Percentiles rank a stretch among this genome's conserved stretches.
Conservation (phyloP, 2,113 vertebrate genomes). For the Platycercus adscitus region DNA sequence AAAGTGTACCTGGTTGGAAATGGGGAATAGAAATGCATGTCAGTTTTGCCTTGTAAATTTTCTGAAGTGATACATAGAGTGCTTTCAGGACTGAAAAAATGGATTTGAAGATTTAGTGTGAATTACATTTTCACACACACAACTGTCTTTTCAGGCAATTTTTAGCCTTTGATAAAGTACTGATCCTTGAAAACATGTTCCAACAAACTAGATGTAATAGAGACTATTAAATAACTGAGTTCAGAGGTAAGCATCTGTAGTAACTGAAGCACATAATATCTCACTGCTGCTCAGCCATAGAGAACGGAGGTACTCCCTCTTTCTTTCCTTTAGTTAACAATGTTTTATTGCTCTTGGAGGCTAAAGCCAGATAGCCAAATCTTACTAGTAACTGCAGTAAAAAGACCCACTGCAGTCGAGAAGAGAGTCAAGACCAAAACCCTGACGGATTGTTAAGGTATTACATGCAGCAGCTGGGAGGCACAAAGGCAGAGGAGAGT, state of each 20-base stretch:
- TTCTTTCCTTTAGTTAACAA: background rate
- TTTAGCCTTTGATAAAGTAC: background rate
- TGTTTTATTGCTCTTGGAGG: background rate
- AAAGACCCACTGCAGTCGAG: background rate
- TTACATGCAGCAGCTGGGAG: background rate
- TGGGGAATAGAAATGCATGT: background rate
- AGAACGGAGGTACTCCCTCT: background rate
- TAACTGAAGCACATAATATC: background rate
- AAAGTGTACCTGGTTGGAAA: slow-evolving; percentile 86
- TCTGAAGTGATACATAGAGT: background rate
- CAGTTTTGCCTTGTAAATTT: background rate
- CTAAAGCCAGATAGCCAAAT: background rate
- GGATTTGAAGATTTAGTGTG: background rate
- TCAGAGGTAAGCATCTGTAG: background rate
- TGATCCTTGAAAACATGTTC: background rate
- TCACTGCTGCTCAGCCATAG: background rate
- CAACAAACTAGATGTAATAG: background rate
- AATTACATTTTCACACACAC: background rate
- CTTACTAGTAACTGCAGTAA: background rate
- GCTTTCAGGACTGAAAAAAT: background rate
- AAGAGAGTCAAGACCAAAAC: background rate
- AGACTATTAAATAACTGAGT: background rate
- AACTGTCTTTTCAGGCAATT: background rate
- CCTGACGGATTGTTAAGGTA: background rate
- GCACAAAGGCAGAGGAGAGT: background rate